Base-by-base conservation (phyloP, 2,113 vertebrate species). In the Peucedramus taeniatus region DNA sequence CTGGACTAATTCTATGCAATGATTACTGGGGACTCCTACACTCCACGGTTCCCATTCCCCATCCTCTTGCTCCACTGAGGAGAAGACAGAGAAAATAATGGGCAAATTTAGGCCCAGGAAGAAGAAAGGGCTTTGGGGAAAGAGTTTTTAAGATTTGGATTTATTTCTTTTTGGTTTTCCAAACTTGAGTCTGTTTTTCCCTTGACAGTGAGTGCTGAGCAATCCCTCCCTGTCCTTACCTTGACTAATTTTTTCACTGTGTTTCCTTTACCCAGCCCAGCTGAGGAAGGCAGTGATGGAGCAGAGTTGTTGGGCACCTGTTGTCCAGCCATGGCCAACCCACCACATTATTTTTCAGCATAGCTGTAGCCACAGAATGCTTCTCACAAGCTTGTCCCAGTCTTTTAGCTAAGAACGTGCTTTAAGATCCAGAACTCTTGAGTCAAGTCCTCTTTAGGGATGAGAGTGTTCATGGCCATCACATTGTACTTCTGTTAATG, bases 301-400 rank as follows among this genome's bases (percentile, higher is more conserved):
- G 10, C 18, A 54, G 35, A 49, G 28, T 24, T 63, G 3, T 5
- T 70, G 22, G 13, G 6, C 12, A 49, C 4, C 9, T 21, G 33
- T 30, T 23, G 5, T n/a, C 30, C n/a, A 40, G 7, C 30, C n/a
- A 37, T 7, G 13, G 5, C 19, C 40, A 49, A 42, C 18, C 4
- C 40, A 42, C 13, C 11, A 33, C 21, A 11, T 5, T 20, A 26
- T 0, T 10, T n/a, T 80, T 61, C 18, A 39, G 6, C 30, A 6
- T 0, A 49, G 4, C 3, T 74, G 10, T 31, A 60, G 12, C 10
- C 14, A 33, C 0, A 0, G 39, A 53, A 13, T 24, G 18, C 1
- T 3, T 53, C 45, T 65, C 15, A 42, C 3, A 7, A 61, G 20
- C 21, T 45, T 56, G 37, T 78, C 19, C 9, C 13, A 42, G 11